phyloP scores from a whole-genome alignment of 2,797 vertebrate genomes.

The Ara ararauna region DNA sequence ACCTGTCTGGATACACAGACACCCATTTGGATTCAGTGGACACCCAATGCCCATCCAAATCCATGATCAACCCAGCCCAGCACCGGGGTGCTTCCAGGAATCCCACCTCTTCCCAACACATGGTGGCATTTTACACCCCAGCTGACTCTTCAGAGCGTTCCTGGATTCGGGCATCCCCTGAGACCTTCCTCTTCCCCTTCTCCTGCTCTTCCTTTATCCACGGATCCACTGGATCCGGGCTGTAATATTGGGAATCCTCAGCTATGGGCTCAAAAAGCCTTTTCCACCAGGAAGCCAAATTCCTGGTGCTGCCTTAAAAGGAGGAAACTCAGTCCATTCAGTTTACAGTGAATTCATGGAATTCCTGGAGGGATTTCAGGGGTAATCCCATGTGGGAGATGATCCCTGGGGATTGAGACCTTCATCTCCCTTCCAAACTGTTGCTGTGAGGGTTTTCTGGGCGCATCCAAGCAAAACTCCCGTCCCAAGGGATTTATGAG shows the following conservation, averaged over 20 bases:
- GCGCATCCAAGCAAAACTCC: background rate
- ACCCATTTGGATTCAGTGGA: background rate
- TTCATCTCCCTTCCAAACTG: rapidly evolving
- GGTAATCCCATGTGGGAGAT: background rate
- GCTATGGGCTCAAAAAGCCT: background rate
- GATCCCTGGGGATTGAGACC: rapidly evolving
- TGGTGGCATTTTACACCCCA: rapidly evolving
- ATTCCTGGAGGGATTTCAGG: background rate
- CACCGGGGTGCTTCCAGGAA: rapidly evolving
- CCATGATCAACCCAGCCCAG: background rate
- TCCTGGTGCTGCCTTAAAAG: background rate
- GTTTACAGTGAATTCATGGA: background rate
- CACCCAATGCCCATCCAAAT: background rate
- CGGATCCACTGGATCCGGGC: rapidly evolving
- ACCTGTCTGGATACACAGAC: rapidly evolving
- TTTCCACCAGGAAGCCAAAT: background rate
- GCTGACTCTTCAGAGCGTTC: rapidly evolving
- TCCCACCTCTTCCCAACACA: background rate
- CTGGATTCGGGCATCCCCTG: background rate
- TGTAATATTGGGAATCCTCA: rapidly evolving
- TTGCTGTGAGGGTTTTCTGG: background rate
- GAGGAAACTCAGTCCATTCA: background rate
- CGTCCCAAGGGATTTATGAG: background rate
- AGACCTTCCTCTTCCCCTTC: background rate
- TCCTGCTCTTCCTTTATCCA: rapidly evolving